Conservation (phyloP, 1,140 invertebrate species). For the Macrostomum lignano region DNA sequence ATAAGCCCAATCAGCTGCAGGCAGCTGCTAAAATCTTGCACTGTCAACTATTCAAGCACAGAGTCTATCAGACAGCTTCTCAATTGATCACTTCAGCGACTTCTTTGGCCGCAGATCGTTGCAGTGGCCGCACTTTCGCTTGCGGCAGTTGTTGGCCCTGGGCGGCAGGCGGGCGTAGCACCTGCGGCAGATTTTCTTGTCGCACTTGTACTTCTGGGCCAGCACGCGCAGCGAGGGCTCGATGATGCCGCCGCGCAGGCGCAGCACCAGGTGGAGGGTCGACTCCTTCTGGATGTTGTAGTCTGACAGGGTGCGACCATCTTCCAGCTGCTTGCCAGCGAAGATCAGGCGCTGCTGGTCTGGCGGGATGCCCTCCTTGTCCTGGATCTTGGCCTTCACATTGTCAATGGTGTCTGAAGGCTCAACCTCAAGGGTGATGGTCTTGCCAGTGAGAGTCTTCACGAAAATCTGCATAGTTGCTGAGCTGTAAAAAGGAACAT, state of each 20-base stretch:
- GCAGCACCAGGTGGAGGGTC: slow-evolving; percentile 37
- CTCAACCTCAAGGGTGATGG: slow-evolving; percentile 71
- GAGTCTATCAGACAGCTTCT: no score
- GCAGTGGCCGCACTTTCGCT: slow-evolving; percentile 96
- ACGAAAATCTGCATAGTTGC: slow-evolving; percentile 76
- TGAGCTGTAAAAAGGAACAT: no score
- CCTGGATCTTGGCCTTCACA: slow-evolving; percentile 70
- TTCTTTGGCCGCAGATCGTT: slow-evolving; percentile 97
- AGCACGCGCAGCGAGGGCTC: slow-evolving; percentile 77
- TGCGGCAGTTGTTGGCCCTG: slow-evolving; percentile 89
- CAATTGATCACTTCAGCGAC: slow-evolving; percentile 50
- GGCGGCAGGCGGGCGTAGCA: slow-evolving; percentile 90
- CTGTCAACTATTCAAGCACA: no score
- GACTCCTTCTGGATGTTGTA: slow-evolving; percentile 49
- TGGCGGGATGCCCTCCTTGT: slow-evolving; percentile 52
- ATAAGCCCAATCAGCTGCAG: no score
- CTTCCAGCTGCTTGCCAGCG: slow-evolving; percentile 37
- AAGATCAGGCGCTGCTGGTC: slow-evolving; percentile 60
- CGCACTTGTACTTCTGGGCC: slow-evolving; percentile 96
- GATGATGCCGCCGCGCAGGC: slow-evolving; percentile 56
- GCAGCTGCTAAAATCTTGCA: no score
- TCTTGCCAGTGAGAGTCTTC: slow-evolving; percentile 68
- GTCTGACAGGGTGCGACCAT: slow-evolving; percentile 42
- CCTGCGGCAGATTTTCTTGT: slow-evolving; percentile 98
- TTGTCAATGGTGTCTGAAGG: slow-evolving; percentile 68